These are phyloP conservation scores for Nothura maculosa DNA, from an alignment of 2,797 vertebrate genomes.

Conservation along the genomic window DNA sequence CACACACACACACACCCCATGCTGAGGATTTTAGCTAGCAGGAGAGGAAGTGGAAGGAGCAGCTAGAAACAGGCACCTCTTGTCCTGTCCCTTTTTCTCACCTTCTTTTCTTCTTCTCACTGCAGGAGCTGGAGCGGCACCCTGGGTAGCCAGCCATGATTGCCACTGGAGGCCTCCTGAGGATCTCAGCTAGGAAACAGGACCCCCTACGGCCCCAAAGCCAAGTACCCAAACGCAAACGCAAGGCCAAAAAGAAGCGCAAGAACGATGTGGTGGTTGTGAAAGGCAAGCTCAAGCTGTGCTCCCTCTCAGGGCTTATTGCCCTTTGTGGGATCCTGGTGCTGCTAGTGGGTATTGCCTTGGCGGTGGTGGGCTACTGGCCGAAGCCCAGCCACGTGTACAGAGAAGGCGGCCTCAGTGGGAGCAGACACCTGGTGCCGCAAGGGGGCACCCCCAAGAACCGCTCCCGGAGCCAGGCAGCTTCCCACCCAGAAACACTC, in stretches of 20 bases:
- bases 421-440: neutral
- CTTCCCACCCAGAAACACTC: neutral
- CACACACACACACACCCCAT: neutral
- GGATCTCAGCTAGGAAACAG: constrained; percentile 96
- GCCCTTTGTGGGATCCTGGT: constrained; percentile 92
- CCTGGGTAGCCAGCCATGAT: constrained; percentile 88
- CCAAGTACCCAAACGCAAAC: constrained; percentile 90
- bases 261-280: constrained; percentile 97
- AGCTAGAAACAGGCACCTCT: neutral
- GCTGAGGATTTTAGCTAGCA: neutral
- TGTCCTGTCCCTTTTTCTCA: constrained; percentile 35
- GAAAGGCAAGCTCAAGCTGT: constrained; percentile 96
- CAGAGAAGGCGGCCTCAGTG: constrained; percentile 31
- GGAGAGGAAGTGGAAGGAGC: neutral
- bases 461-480: constrained; percentile 30
- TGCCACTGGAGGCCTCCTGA: constrained; percentile 96
- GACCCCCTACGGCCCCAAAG: constrained; percentile 92
- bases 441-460: constrained; percentile 6
- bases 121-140: constrained; percentile 72
- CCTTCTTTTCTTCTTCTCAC: constrained; percentile 61
- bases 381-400: constrained; percentile 87
- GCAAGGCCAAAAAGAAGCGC: constrained; percentile 93
- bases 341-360: constrained; percentile 92
- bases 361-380: constrained; percentile 98
- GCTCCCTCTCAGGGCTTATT: constrained; percentile 92